Percentiles rank a stretch among this genome's conserved stretches.
Conservation (phyloP, 2,113 vertebrate genomes). For the Myotis davidii region DNA sequence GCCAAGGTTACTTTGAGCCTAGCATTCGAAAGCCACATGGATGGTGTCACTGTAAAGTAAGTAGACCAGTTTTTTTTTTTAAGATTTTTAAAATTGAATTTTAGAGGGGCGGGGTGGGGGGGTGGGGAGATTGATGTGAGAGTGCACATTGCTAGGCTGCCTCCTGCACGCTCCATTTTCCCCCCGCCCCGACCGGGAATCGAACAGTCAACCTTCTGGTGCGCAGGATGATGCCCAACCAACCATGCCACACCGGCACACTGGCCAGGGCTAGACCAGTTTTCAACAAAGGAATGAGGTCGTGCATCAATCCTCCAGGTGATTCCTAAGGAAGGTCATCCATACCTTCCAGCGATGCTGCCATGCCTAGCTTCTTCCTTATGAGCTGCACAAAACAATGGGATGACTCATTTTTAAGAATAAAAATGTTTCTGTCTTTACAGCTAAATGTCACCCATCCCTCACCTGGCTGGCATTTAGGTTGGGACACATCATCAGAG, state of each 20-base stretch:
- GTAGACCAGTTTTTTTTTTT: not conserved
- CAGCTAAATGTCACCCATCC: not conserved
- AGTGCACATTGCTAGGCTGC: no score
- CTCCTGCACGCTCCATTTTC: no score
- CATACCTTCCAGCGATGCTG: rapidly evolving
- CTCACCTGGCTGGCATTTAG: conserved; percentile 37
- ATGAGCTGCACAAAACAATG: not conserved
- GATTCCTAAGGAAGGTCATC: not conserved
- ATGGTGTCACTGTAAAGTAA: not conserved
- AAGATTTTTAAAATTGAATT: no score
- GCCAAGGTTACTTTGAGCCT: not conserved
- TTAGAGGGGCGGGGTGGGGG: no score
- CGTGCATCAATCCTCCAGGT: not conserved
- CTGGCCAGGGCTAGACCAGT: not conserved
- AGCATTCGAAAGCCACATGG: not conserved
- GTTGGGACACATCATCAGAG: conserved; percentile 1
- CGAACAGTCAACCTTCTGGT: no score
- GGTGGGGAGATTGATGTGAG: no score
- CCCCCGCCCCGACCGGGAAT: no score
- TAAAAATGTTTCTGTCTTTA: not conserved
- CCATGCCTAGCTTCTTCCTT: not conserved
- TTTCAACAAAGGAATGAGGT: conserved; percentile 46
- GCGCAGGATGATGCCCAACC: no score
- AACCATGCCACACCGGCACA: no score
- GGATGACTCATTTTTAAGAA: not conserved